Conservation (phyloP, 1,140 invertebrate species). For the Caenorhabditis brenneri region DNA sequence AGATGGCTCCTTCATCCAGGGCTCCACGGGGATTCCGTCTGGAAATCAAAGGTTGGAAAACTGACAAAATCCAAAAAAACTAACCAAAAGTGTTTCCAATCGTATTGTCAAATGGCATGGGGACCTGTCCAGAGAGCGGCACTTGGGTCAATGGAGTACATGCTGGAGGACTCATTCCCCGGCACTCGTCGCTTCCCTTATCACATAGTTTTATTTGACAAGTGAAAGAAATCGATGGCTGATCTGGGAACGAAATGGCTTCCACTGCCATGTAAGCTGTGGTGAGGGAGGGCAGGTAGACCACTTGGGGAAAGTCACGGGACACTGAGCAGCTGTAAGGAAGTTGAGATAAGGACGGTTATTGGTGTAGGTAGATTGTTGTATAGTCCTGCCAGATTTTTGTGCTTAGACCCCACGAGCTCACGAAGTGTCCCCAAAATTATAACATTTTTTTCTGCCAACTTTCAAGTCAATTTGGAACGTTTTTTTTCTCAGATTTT, state of each 20-base stretch:
- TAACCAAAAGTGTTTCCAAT: slow-evolving; percentile 6
- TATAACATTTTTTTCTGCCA: too few species aligned
- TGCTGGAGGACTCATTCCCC: not conserved
- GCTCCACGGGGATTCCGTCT: slow-evolving; percentile 21
- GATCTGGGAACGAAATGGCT: slow-evolving; percentile 13
- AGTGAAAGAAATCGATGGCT: slow-evolving; percentile 19
- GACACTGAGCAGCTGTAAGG: slow-evolving; percentile 7
- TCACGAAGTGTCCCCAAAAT: too few species aligned
- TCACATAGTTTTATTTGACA: slow-evolving; percentile 24
- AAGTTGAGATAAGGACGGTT: too few species aligned
- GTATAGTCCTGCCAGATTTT: too few species aligned
- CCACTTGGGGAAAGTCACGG: slow-evolving; percentile 17
- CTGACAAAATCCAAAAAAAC: not conserved
- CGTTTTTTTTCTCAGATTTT: too few species aligned
- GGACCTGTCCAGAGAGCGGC: not conserved
- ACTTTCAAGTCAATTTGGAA: too few species aligned
- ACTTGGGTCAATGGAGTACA: slow-evolving; percentile 11
- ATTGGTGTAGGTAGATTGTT: too few species aligned
- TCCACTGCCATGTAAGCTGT: slow-evolving; percentile 20
- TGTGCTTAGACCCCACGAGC: too few species aligned
- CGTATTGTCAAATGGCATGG: not conserved
- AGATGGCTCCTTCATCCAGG: slow-evolving; percentile 24
- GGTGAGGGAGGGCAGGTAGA: not conserved
- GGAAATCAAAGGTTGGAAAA: not conserved
- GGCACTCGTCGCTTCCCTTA: slow-evolving; percentile 26